Evolutionary conservation across 2,888 invertebrate genomes (phyloP).

Genomic region (Drosophila meridiana): DNA sequence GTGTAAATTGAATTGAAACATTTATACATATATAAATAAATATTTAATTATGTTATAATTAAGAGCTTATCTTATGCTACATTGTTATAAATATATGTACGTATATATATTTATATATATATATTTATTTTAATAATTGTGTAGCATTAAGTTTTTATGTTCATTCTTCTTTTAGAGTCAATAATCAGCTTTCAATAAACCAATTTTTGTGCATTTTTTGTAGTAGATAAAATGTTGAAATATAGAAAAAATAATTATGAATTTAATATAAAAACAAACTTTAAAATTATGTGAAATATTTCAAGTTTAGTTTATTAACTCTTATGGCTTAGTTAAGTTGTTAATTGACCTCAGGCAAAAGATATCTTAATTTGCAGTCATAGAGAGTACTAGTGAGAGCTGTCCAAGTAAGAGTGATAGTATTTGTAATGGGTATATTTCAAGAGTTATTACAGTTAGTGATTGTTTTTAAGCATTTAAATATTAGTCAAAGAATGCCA

Average conservation of each 20-base stretch:
- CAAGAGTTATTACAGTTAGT: neutral
- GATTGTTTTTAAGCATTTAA: neutral
- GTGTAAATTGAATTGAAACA: neutral
- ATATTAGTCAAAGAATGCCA: neutral
- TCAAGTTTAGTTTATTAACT: neutral
- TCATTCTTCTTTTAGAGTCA: neutral
- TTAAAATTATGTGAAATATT: too few relatives aligned
- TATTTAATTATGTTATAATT: slow-evolving; percentile 1
- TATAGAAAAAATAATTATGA: neutral
- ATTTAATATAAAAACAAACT: neutral
- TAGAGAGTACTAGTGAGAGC: neutral
- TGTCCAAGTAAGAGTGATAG: neutral
- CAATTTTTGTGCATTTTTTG: neutral
- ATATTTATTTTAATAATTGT: neutral
- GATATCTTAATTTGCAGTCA: neutral
- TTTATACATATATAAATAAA: neutral
- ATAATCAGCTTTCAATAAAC: slow-evolving; percentile 2
- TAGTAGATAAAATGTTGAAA: neutral
- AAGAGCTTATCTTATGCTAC: neutral
- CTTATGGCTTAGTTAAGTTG: neutral
- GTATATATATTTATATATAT: too few relatives aligned
- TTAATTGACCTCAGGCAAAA: neutral
- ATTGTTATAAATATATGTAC: neutral
- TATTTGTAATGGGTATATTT: neutral
- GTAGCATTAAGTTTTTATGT: neutral